These are phyloP conservation scores for Nysson spinosus DNA, from an alignment of 2,888 invertebrate genomes.

Conservation along the genomic window DNA sequence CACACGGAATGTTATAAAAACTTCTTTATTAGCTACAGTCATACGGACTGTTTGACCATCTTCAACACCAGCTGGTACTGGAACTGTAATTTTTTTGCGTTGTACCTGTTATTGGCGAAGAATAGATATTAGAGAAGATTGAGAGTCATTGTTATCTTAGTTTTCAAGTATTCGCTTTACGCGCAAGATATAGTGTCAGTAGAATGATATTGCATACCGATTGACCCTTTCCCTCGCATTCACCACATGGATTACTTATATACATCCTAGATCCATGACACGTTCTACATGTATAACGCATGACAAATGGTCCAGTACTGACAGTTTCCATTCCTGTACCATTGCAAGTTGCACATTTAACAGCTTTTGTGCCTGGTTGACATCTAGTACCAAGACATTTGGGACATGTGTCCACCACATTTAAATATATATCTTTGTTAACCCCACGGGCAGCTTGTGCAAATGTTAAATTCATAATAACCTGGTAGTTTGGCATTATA, in stretches of 20 bases:
- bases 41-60: constrained; percentile 98
- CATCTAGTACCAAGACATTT: constrained; percentile 92
- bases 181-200: background rate
- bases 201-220: constrained; percentile 79
- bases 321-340: constrained; percentile 98
- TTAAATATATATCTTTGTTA: constrained; percentile 94
- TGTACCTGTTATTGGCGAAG: constrained; percentile 80
- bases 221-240: constrained; percentile 96
- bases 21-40: constrained; percentile 92
- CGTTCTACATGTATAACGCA: constrained; percentile 96
- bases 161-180: background rate
- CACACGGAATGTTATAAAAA: constrained; percentile 96
- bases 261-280: constrained; percentile 92
- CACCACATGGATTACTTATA: constrained; percentile 93
- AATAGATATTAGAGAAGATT: background rate
- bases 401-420: constrained; percentile 94
- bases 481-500: too few relatives aligned
- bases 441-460: constrained; percentile 96
- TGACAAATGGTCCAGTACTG: constrained; percentile 95
- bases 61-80: constrained; percentile 97
- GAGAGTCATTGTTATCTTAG: background rate
- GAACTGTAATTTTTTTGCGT: constrained; percentile 92
- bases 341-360: constrained; percentile 94
- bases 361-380: constrained; percentile 94
- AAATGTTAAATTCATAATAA: constrained; percentile 93